Base-by-base conservation (phyloP, 2,888 invertebrate genomes). In the Tanypteryx hageni region DNA sequence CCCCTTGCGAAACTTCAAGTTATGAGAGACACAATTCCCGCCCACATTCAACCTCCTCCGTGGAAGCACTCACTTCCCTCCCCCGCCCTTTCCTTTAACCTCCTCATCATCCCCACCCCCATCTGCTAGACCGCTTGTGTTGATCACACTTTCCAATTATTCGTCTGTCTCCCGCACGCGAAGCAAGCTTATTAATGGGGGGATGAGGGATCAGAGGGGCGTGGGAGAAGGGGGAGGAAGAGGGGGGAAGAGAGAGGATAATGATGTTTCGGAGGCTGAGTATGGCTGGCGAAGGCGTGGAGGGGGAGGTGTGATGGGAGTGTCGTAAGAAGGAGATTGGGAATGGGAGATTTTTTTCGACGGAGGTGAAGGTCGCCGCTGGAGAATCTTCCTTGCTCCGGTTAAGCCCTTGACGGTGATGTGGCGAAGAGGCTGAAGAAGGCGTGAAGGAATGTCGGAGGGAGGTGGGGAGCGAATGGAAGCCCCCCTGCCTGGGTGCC, bases 81-180 rank as follows among this genome's bases (percentile, higher is more conserved):
- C 22, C 4, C 64, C 68, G 18, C 10, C 44, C 44, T 3, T 44
- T 5, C 64, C 64, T 64, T 18, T 64, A 18, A 14, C 7, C 14
- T 14, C 64, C 14, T 81, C 81, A 9, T 0, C 44, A 27, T 27
- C 82, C 44, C 82, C 22, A 44, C 68, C 64, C 10, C 44, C 44
- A 44, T 44, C 44, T 44, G 44, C 44, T 1, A 44, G 44, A 27
- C 76, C 76, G 22, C 76, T 76, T 27, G 76, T 76, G 76, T 76
- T 76, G 64, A 89, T 89, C 89, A 89, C 89, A 68, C 89, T 89
- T 89, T 89, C 89, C 89, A 89, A 89, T 89, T 89, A 89, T 64
- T 89, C 64, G 44, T 64, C 89, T 89, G 89, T 89, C 89, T 64
- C 68, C 44, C 89, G 64, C 89, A 68, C 89, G 89, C 64, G 89